These are phyloP conservation scores for Xenops minutus DNA, from an alignment of 2,797 vertebrate species.

Conservation along the genomic window DNA sequence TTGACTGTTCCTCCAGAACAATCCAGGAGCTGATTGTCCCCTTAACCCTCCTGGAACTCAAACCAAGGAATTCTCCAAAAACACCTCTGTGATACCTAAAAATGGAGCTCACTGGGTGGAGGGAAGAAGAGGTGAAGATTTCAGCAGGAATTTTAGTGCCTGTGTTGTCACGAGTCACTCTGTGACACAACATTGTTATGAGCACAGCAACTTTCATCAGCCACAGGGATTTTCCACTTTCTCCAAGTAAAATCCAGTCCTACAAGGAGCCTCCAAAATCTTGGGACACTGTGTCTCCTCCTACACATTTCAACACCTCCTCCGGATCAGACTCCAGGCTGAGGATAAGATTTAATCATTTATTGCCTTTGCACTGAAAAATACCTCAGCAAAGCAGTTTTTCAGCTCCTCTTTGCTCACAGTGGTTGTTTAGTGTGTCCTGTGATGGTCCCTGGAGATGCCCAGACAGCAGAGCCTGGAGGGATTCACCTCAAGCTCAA, in stretches of 20 bases:
- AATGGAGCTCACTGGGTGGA: fast-evolving
- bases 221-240: neutral
- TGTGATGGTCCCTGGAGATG: neutral
- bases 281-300: neutral
- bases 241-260: fast-evolving
- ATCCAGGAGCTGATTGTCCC: neutral
- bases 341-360: neutral
- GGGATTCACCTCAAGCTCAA: neutral
- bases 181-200: fast-evolving
- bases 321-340: fast-evolving
- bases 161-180: fast-evolving
- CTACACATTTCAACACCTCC: neutral
- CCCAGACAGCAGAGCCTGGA: neutral
- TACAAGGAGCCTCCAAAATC: neutral
- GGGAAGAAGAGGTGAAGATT: neutral
- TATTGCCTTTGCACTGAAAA: neutral
- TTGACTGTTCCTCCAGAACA: neutral
- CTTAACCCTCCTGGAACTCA: neutral
- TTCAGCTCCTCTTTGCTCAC: neutral
- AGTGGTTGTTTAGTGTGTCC: fast-evolving
- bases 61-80: neutral
- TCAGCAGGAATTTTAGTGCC: neutral
- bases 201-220: neutral
- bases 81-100: neutral
- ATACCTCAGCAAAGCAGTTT: neutral